Conservation (phyloP, 2,113 vertebrate genomes). For the Acrocephalus arundinaceus region DNA sequence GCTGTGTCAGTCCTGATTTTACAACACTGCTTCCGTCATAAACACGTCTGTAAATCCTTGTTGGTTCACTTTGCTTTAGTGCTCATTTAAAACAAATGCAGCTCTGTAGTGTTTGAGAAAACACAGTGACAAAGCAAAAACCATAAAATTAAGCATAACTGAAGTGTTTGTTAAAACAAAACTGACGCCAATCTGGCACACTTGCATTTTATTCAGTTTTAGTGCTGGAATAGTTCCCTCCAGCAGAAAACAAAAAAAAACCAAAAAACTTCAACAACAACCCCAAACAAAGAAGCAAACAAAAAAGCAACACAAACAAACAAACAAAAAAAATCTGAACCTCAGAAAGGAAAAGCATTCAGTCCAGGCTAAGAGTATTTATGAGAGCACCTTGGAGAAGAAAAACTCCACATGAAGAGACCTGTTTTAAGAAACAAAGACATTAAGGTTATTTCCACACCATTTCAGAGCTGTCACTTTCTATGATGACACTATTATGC, state of each 20-base stretch:
- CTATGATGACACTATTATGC: not conserved
- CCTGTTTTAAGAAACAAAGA: not conserved
- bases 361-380: not conserved
- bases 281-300: not conserved
- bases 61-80: not conserved
- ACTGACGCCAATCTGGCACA: not conserved
- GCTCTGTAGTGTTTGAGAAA: not conserved
- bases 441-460: not conserved
- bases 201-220: not conserved
- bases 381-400: not conserved
- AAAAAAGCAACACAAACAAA: not conserved
- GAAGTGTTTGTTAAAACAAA: constrained; percentile 42
- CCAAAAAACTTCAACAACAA: not conserved
- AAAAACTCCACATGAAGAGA: not conserved
- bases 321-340: not conserved
- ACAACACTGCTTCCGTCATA: not conserved
- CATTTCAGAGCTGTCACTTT: not conserved
- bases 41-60: not conserved
- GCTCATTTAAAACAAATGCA: not conserved
- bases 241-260: not conserved
- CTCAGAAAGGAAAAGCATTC: not conserved
- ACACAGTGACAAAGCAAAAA: constrained; percentile 42
- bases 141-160: constrained; percentile 10
- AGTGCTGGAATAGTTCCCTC: not conserved
- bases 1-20: not conserved